phyloP scores from a whole-genome alignment of 2,113 vertebrate genomes.

The Strix uralensis region DNA sequence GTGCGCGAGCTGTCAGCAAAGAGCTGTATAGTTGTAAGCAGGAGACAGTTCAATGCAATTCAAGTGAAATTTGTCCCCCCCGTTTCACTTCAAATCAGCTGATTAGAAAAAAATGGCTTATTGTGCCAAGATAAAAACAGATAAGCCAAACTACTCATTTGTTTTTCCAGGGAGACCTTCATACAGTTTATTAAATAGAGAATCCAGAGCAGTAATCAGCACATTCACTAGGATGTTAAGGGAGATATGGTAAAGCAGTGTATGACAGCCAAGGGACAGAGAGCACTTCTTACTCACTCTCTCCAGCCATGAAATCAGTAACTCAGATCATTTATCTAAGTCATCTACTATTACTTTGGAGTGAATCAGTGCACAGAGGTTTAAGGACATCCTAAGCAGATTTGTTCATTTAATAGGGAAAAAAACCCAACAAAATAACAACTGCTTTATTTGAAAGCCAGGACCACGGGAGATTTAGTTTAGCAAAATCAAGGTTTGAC shows the following conservation, averaged over 20 bases:
- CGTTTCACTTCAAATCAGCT: conserved; percentile 9
- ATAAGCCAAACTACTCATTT: neutral
- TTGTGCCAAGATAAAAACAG: neutral
- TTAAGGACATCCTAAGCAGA: conserved; percentile 30
- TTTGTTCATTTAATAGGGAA: conserved; percentile 17
- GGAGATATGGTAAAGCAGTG: neutral
- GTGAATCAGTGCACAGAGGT: neutral
- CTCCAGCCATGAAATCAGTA: conserved; percentile 36
- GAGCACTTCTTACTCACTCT: conserved; percentile 31
- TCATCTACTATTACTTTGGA: conserved; percentile 18
- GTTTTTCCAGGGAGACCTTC: conserved; percentile 17
- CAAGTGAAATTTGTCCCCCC: neutral
- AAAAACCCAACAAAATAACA: conserved; percentile 35
- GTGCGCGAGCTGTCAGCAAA: neutral
- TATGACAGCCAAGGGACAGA: conserved; percentile 32
- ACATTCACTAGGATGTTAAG: neutral
- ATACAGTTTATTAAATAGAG: neutral
- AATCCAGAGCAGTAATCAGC: neutral
- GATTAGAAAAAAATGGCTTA: neutral
- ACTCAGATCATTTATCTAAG: conserved; percentile 23
- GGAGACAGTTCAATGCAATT: neutral
- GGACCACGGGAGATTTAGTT: neutral
- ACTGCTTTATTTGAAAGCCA: conserved; percentile 40
- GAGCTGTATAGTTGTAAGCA: neutral
- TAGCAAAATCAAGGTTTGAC: conserved; percentile 38